Evolutionary conservation across 1,140 invertebrate species (phyloP).

Genomic region (Rhizoglyphus robini): DNA sequence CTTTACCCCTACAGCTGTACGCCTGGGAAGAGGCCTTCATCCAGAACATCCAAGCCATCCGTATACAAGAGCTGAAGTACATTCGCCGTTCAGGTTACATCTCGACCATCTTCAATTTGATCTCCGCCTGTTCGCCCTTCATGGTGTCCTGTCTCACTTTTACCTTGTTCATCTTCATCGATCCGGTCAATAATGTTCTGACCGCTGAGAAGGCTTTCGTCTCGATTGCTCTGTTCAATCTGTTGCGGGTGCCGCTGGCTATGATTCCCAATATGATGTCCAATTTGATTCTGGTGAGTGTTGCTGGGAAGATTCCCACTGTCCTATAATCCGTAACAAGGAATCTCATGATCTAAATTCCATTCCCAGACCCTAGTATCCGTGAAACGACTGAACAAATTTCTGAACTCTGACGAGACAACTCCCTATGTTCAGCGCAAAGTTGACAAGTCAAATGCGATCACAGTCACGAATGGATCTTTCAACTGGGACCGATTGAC

Average conservation of each 20-base stretch:
- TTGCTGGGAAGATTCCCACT: no score
- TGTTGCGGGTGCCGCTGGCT: slow-evolving; percentile 1
- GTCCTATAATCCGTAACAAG: no score
- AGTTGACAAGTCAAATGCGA: slow-evolving; percentile 15
- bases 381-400: slow-evolving; percentile 33
- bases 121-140: slow-evolving; percentile 31
- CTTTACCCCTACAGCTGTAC: slow-evolving; percentile 19
- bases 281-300: slow-evolving; percentile 13
- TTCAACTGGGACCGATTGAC: slow-evolving; percentile 25
- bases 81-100: slow-evolving; percentile 22
- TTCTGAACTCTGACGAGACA: no score
- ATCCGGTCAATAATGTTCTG: slow-evolving; percentile 61
- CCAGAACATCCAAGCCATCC: slow-evolving; percentile 22
- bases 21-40: slow-evolving; percentile 29
- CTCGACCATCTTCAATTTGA: slow-evolving; percentile 20
- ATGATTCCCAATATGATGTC: slow-evolving; percentile 42
- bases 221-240: slow-evolving; percentile 92
- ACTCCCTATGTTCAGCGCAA: slow-evolving; percentile 30
- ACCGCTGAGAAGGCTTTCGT: slow-evolving; percentile 87
- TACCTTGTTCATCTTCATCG: slow-evolving; percentile 61
- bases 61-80: slow-evolving; percentile 24
- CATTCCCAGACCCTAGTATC: slow-evolving; percentile 31
- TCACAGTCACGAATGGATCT: slow-evolving; percentile 24
- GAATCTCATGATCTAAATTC: no score
- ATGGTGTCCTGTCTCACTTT: slow-evolving; percentile 48